Percentiles rank a stretch among this genome's conserved stretches.
Conservation (phyloP, 1,140 invertebrate genomes). For the Maniola jurtina region DNA sequence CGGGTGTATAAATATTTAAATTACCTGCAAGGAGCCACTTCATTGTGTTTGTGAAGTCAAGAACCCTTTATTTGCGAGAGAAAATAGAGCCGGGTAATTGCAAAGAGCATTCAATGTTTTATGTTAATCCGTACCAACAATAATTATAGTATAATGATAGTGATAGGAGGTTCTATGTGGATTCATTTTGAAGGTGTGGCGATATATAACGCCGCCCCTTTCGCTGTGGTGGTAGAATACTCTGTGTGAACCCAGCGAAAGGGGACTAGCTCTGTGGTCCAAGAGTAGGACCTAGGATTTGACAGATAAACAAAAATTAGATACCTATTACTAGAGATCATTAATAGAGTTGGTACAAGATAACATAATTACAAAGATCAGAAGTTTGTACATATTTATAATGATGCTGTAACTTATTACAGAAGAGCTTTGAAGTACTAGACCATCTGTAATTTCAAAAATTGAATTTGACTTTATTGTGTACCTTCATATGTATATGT, state of each 20-base stretch:
- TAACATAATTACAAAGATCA: not conserved
- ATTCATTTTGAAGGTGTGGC: not conserved
- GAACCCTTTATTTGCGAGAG: conserved; percentile 35
- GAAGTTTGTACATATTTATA: too few species aligned
- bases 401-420: too few species aligned
- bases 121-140: conserved; percentile 24
- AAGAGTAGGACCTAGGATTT: too few species aligned
- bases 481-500: too few species aligned
- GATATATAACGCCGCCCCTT: too few species aligned
- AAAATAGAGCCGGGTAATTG: conserved; percentile 30
- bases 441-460: not conserved
- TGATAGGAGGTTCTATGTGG: not conserved
- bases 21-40: conserved; percentile 26
- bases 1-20: conserved; percentile 31
- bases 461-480: too few species aligned
- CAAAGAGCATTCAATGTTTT: conserved; percentile 27
- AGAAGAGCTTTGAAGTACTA: not conserved
- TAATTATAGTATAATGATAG: conserved; percentile 11
- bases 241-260: too few species aligned
- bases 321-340: too few species aligned
- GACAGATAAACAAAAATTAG: too few species aligned
- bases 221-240: too few species aligned
- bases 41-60: conserved; percentile 32
- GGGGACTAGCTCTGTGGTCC: too few species aligned
- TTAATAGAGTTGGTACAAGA: not conserved